Evolutionary conservation across 2,888 invertebrate genomes (phyloP), one percentile per base, ranked within the genome.

Genomic region (Laothoe populi): DNA sequence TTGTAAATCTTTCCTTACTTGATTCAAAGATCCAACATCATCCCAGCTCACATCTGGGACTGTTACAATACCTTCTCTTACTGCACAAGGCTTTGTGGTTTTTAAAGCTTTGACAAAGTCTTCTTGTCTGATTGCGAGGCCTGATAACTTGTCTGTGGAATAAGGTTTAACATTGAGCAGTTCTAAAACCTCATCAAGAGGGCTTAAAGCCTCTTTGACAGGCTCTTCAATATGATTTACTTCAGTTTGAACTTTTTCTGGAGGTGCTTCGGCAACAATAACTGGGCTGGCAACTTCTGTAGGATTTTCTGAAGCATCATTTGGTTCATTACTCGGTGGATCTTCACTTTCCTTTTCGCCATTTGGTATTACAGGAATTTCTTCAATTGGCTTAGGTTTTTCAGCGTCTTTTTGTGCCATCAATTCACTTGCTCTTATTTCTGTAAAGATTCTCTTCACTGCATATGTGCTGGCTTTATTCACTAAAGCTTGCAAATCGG

Each of bases 11-110:
- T 98, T 96, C 61, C 99, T 94, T 49, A 99, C 96, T 79, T 97
- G 95, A 59, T 94, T 94, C 59, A 99, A 87, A 0, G 99, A 99
- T 0, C 99, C 99, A 70, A 99, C 95, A 91, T 99, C 98, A 44
- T 97, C 95, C 99, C 99, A 99, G 0, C 98, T 97, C 0, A 98
- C 98, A 92, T 98, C 98, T 1, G 99, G 99, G 13, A 99, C 98
- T 0, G 99, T 99, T 1, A 98, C 97, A 87, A 99, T 99, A 59
- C 99, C 99, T 93, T 99, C 99, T 71, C 99, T 94, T 77, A 98
- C 99, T 0, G 98, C 96, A 59, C 98, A 98, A 0, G 99, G 99
- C 82, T 98, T 98, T 5, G 98, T 96, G 62, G 95, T 92, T 81
- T 96, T 96, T 26, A 98, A 86, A 4, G 98, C 98, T 71, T 92